A percentile compares a stretch with the other conserved stretches of the same genome.
These are phyloP conservation scores for Pseudomyrmex pallidus DNA, from an alignment of 1,140 invertebrate species.

Conservation along the genomic window DNA sequence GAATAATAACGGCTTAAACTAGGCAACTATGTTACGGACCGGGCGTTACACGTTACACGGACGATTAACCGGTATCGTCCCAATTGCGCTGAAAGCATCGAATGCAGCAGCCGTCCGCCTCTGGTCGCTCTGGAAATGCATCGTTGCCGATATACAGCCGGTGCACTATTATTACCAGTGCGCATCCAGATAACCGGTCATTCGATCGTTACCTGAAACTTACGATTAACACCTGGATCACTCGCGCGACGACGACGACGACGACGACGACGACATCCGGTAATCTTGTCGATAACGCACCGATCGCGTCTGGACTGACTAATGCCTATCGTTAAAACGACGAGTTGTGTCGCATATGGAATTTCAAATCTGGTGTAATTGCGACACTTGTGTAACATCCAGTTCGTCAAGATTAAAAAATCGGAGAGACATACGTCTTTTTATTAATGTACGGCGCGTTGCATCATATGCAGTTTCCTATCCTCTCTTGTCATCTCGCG, in stretches of 20 bases:
- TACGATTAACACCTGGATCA: slow-evolving; percentile 28
- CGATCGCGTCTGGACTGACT: background rate
- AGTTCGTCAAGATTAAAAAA: slow-evolving; percentile 13
- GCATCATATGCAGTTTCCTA: background rate
- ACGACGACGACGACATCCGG: background rate
- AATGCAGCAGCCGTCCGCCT: background rate
- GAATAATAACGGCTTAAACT: slow-evolving; percentile 2
- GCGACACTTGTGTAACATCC: background rate
- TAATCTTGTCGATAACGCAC: slow-evolving; percentile 13
- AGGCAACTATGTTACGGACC: background rate
- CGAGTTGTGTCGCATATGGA: no score
- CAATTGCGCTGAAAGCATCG: slow-evolving; percentile 40
- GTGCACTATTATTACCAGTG: slow-evolving; percentile 25
- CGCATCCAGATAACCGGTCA: slow-evolving; percentile 9
- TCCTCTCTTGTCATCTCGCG: background rate
- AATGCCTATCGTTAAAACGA: slow-evolving; percentile 17
- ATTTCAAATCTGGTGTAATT: background rate
- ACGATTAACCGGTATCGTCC: slow-evolving; percentile 42
- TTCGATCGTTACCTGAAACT: slow-evolving; percentile 41
- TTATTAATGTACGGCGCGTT: slow-evolving; percentile 25
- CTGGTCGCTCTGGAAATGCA: slow-evolving; percentile 11
- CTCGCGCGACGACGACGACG: background rate
- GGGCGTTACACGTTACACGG: slow-evolving; percentile 18
- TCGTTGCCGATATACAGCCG: background rate
- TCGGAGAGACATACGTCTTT: background rate